Evolutionary conservation across 2,888 invertebrate species (phyloP).

Genomic region (Brachypterus glaber): DNA sequence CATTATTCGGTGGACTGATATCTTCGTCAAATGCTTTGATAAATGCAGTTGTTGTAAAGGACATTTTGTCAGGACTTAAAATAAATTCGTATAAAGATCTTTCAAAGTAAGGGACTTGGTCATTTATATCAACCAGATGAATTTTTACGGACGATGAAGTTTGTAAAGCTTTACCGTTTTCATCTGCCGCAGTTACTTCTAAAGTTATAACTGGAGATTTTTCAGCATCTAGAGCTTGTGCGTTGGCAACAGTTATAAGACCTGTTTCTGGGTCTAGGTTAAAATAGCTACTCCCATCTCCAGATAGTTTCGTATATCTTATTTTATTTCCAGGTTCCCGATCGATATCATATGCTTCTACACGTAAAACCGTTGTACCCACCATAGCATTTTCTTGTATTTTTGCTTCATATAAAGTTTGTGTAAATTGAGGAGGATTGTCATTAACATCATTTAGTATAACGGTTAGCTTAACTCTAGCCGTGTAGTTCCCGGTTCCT

Average conservation of each 20-base stretch:
- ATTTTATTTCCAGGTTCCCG: conserved; percentile 62
- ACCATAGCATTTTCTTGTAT: conserved; percentile 73
- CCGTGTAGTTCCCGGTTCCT: conserved; percentile 63
- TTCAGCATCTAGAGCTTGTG: conserved; percentile 75
- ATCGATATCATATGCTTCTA: conserved; percentile 76
- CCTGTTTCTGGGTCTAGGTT: conserved; percentile 70
- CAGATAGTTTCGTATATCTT: conserved; percentile 24
- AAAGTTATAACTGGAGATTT: conserved; percentile 65
- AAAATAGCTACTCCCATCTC: conserved; percentile 65
- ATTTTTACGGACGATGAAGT: conserved; percentile 65
- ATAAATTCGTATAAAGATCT: conserved; percentile 71
- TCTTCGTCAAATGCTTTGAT: conserved; percentile 79
- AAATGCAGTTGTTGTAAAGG: conserved; percentile 60
- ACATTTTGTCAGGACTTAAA: conserved; percentile 59
- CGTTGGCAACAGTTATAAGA: conserved; percentile 66
- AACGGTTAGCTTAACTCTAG: conserved; percentile 66
- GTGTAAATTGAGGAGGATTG: conserved; percentile 71
- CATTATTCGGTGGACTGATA: conserved; percentile 75
- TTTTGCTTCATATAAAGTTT: conserved; percentile 61
- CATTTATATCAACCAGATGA: conserved; percentile 53
- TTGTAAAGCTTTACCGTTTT: conserved; percentile 69
- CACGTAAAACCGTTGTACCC: conserved; percentile 39
- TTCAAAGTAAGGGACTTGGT: conserved; percentile 63
- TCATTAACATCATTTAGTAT: conserved; percentile 81
- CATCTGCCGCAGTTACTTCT: conserved; percentile 80